Base-by-base conservation (phyloP, 2,797 vertebrate species). In the Paguma larvata region DNA sequence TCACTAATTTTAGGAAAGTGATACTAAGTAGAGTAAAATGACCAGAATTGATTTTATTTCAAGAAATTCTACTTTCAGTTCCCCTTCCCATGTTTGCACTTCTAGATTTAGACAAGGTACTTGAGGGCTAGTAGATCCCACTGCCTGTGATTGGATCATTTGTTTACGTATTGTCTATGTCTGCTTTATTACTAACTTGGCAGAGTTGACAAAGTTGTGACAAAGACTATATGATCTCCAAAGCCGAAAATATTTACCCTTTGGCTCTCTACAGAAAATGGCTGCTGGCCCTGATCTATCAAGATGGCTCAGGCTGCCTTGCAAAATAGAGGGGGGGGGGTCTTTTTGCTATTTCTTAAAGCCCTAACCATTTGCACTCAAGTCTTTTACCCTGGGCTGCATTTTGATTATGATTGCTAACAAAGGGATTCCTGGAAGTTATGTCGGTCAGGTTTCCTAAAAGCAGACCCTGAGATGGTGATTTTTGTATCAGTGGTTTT, bases 1-100 rank as follows among this genome's bases (percentile, higher is more conserved):
- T 96, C n/a, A 65, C n/a, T 59, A 78, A 68, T 68, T 94, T 91
- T 75, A 89, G 88, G n/a, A 82, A 91, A 96, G 46, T 41, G 18
- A 72, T 70, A 80, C 1, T 15, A 87, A 70, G 23, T 84, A 44
- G 3, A 90, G 34, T 92, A 41, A 90, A 89, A 59, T 91, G 23
- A 67, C 56, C 8, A 56, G 19, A 19, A 79, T 88, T 48, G n/a
- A 82, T 68, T 91, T 84, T 68, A 67, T 78, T 73, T 23, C 56
- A 93, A 79, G 63, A 96, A 77, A 82, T 80, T 70, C 14, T 78
- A 6, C 32, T 86, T 97, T 89, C 9, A 53, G 10, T 93, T 84
- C 72, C 14, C 27, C 13, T 72, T 82, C 12, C 5, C 18, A 32
- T 89, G 12, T 56, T 72, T 65, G 25, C 16, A 56, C 44, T 70